Evolutionary conservation across 2,888 invertebrate genomes (phyloP).

Genomic region (Ormia ochracea): DNA sequence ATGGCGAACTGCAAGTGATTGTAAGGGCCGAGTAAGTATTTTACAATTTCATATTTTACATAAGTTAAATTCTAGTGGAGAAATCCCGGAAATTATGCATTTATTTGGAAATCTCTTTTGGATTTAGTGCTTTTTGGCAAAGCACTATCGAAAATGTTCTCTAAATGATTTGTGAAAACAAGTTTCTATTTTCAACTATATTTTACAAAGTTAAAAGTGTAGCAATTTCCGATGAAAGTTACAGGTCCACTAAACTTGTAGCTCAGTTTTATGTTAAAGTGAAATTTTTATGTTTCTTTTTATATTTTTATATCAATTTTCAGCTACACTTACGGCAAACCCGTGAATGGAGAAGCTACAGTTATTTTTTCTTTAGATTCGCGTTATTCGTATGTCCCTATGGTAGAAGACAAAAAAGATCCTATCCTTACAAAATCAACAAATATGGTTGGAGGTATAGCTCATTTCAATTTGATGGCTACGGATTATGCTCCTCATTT

Average conservation of each 20-base stretch:
- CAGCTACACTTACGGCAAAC: slow-evolving; percentile 85
- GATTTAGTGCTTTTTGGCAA: too few relatives aligned
- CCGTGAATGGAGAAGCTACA: slow-evolving; percentile 90
- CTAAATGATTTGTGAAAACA: too few relatives aligned
- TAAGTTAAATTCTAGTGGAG: too few relatives aligned
- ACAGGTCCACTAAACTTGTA: too few relatives aligned
- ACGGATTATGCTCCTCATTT: slow-evolving; percentile 68
- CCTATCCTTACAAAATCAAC: slow-evolving; percentile 66
- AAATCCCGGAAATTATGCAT: too few relatives aligned
- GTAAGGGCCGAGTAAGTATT: slow-evolving; percentile 77
- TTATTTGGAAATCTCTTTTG: too few relatives aligned
- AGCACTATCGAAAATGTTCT: too few relatives aligned
- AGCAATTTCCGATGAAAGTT: too few relatives aligned
- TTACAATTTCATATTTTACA: too few relatives aligned
- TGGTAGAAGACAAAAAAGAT: slow-evolving; percentile 52
- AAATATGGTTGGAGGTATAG: slow-evolving; percentile 73
- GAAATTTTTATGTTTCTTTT: neutral
- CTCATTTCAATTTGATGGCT: slow-evolving; percentile 70
- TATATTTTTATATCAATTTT: neutral
- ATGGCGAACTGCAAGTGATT: slow-evolving; percentile 86
- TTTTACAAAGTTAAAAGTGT: too few relatives aligned
- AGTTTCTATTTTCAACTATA: too few relatives aligned
- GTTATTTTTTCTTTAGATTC: slow-evolving; percentile 78
- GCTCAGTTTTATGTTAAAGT: too few relatives aligned
- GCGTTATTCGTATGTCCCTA: slow-evolving; percentile 73